Evolutionary conservation across 2,888 invertebrate species (phyloP).

Genomic region (Merodon equestris): DNA sequence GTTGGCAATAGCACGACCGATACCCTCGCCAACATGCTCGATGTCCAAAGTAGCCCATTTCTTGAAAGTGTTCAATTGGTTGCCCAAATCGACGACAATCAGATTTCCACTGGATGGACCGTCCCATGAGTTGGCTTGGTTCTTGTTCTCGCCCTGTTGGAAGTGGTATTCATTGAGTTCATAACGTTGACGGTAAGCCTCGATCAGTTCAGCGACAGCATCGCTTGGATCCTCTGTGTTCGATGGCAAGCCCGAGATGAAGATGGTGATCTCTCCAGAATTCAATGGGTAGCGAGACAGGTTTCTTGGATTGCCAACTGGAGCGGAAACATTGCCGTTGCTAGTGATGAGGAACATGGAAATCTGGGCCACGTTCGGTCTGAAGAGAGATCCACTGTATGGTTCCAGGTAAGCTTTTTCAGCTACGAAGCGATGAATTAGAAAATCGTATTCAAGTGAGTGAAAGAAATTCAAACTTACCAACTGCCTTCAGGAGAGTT

Average conservation of each 20-base stretch:
- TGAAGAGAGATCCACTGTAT: slow-evolving; percentile 14
- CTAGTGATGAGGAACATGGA: slow-evolving; percentile 43
- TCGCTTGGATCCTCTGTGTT: slow-evolving; percentile 72
- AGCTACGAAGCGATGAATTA: slow-evolving; percentile 13
- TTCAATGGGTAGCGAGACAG: slow-evolving; percentile 72
- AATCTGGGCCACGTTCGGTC: slow-evolving; percentile 25
- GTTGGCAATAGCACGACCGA: slow-evolving; percentile 73
- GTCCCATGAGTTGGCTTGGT: slow-evolving; percentile 71
- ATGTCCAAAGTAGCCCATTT: slow-evolving; percentile 72
- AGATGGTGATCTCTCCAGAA: slow-evolving; percentile 75
- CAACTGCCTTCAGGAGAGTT: slow-evolving; percentile 37
- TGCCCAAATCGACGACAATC: slow-evolving; percentile 75
- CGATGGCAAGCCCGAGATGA: slow-evolving; percentile 75
- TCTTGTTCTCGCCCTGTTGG: slow-evolving; percentile 27
- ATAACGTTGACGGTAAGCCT: slow-evolving; percentile 75
- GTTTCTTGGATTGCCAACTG: slow-evolving; percentile 68
- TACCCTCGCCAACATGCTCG: slow-evolving; percentile 71
- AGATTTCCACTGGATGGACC: slow-evolving; percentile 71
- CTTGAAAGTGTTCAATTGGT: slow-evolving; percentile 71
- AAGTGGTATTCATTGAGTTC: slow-evolving; percentile 72
- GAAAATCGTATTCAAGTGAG: too few species aligned
- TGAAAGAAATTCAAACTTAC: slow-evolving; percentile 21
- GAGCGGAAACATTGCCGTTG: slow-evolving; percentile 51
- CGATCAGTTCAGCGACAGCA: slow-evolving; percentile 71
- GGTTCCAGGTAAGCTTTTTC: slow-evolving; percentile 26